phyloP scores from a whole-genome alignment of 2,797 vertebrate genomes.

The Lemur catta region DNA sequence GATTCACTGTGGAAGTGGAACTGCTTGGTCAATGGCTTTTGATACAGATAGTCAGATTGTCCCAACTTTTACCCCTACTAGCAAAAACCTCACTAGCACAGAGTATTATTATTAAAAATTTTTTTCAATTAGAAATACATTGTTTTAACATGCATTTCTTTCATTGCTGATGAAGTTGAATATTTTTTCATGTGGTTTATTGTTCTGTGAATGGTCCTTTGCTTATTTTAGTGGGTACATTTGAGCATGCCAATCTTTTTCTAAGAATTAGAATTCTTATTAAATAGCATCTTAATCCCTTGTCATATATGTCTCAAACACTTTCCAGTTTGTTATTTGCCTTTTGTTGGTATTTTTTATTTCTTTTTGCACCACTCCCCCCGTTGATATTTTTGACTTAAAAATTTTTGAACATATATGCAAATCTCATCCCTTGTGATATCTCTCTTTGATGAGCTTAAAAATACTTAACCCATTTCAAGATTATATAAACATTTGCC shows the following conservation, averaged over 20 bases:
- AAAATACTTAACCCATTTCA: neutral
- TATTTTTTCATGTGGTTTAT: neutral
- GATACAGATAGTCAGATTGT: neutral
- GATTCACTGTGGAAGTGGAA: neutral
- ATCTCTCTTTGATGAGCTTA: constrained; percentile 3
- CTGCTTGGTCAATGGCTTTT: neutral
- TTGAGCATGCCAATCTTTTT: neutral
- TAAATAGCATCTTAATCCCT: neutral
- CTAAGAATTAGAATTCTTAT: neutral
- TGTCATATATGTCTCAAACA: neutral
- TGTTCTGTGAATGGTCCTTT: neutral
- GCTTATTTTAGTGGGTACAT: neutral
- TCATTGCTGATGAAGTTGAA: neutral
- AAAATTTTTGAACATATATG: neutral
- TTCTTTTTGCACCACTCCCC: too few relatives aligned
- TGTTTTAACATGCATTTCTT: neutral
- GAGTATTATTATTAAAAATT: neutral
- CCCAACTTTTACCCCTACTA: neutral
- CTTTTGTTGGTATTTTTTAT: neutral
- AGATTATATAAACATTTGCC: neutral
- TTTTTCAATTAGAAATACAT: neutral
- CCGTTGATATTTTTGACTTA: neutral
- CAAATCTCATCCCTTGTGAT: neutral
- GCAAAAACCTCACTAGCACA: neutral
- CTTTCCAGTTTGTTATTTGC: neutral